Percentiles rank a stretch among this genome's conserved stretches.
phyloP scores from a whole-genome alignment of 2,888 invertebrate genomes.

The Anodontia alba region DNA sequence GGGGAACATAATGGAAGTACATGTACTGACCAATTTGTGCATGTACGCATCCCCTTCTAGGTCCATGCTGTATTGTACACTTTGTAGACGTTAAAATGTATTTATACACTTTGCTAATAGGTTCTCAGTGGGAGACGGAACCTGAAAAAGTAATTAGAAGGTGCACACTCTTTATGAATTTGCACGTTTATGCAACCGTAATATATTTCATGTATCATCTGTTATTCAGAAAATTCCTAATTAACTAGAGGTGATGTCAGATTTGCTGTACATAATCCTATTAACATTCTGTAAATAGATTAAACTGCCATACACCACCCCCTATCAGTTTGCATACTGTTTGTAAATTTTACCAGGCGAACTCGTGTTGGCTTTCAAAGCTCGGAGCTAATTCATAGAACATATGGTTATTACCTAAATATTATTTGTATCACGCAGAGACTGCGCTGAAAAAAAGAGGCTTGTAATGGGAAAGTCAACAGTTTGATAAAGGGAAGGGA shows the following conservation, averaged over 20 bases:
- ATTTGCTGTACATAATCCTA: not conserved
- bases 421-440: conserved; percentile 13
- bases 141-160: not conserved
- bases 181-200: not conserved
- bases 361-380: conserved; percentile 10
- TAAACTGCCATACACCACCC: conserved; percentile 16
- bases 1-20: too few species aligned
- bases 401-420: conserved; percentile 6
- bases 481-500: too few species aligned
- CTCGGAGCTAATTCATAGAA: not conserved
- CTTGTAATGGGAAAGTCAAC: too few species aligned
- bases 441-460: not conserved
- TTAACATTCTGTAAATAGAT: conserved; percentile 10
- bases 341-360: conserved; percentile 19
- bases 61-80: too few species aligned
- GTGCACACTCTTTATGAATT: not conserved
- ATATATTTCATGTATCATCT: not conserved
- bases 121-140: too few species aligned
- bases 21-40: too few species aligned
- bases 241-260: conserved; percentile 11
- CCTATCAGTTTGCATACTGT: conserved; percentile 14
- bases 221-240: not conserved
- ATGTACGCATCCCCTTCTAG: too few species aligned
- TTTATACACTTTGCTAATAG: too few species aligned
- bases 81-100: too few species aligned